Evolutionary conservation across 2,797 vertebrate species (phyloP), one percentile per base, ranked within the genome.

Genomic region (Gallirallus australis): DNA sequence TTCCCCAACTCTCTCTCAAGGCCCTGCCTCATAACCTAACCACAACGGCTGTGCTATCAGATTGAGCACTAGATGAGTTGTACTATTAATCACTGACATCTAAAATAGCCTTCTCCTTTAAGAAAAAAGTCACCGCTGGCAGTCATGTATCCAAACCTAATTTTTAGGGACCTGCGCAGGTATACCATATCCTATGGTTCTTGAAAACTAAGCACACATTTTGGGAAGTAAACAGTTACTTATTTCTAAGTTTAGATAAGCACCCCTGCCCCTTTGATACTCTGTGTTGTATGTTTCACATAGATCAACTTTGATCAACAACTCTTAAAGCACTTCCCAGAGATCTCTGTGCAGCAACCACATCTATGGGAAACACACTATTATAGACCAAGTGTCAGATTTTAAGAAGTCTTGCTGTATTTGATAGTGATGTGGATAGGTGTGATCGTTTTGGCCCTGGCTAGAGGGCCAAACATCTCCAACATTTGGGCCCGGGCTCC

Each of bases 81-180:
- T 81, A 59, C 73, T 28, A 83, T 27, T 24, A 95, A 89, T 7
- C 76, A 47, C 42, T 33, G 60, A 15, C 81, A 79, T 35, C 90
- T 70, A 54, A 95, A 94, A 91, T 6, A n/a, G 4, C 33, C 21
- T 79, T 63, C 61, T 86, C 56, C 60, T 90, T 94, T 59, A 31
- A 76, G 47, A 57, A 78, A 80, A 78, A 42, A 28, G 61, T 77
- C 83, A 15, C 69, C 3, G 5, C 50, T 61, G 37, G 56, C 56
- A 95, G 60, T 27, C 79, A 28, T 5, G 12, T n/a, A 70, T 15
- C 35, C 52, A 80, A 93, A 77, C 2, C 8, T 24, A 76, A 69
- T 53, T 77, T 61, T 69, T 12, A 59, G 23, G 48, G 56, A 84
- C 19, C 18, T 48, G 50, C 72, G 30, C 50, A 82, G 39, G 35